Evolutionary conservation across 2,797 vertebrate genomes (phyloP).

Genomic region (Tinamus major): DNA sequence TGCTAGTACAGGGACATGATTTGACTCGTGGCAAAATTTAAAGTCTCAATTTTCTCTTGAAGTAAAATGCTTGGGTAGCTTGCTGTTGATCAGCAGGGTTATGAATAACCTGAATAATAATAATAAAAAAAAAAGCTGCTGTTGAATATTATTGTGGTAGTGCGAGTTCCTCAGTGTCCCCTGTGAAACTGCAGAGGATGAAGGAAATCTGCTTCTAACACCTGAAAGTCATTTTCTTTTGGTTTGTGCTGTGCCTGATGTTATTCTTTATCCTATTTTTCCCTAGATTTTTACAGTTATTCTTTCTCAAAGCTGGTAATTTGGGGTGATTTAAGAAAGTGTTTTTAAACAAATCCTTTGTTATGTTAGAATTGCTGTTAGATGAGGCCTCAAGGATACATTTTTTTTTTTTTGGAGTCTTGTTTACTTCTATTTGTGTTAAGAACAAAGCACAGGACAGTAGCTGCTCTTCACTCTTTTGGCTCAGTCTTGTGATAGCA

Average conservation of each 20-base stretch:
- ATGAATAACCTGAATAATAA: background rate
- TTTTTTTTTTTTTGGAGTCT: background rate
- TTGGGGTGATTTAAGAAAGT: background rate
- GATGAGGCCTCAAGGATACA: background rate
- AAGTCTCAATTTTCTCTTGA: background rate
- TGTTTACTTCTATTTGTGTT: background rate
- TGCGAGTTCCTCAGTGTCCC: background rate
- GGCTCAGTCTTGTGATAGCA: background rate
- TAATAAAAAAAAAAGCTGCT: constrained; percentile 15
- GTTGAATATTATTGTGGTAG: background rate
- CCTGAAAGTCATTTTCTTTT: background rate
- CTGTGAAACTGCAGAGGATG: background rate
- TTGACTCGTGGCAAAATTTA: background rate
- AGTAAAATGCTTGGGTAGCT: background rate
- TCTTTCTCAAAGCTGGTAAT: background rate
- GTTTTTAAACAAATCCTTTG: background rate
- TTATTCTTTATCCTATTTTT: background rate
- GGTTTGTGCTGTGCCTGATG: background rate
- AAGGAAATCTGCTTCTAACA: background rate
- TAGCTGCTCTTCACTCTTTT: background rate
- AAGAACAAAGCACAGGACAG: background rate
- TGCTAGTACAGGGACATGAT: background rate
- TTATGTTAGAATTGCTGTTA: background rate
- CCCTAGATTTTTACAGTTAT: background rate
- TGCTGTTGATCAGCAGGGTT: background rate